phyloP scores from a whole-genome alignment of 1,140 invertebrate genomes.

The Drosophila watanabei region DNA sequence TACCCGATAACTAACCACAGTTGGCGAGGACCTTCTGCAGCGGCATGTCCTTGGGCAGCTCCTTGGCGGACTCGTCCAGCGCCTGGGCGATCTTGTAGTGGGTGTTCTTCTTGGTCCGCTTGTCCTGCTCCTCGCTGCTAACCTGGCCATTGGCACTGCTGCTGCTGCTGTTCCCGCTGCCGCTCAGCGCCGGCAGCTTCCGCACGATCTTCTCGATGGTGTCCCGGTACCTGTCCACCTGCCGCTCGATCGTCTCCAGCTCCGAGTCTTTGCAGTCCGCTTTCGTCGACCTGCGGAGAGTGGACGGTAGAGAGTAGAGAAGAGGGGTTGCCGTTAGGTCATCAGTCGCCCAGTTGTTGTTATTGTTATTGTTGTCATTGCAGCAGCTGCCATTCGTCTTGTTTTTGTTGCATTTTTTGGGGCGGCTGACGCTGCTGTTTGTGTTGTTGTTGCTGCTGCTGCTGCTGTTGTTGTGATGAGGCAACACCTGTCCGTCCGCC shows the following conservation, averaged over 20 bases:
- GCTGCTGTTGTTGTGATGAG: constrained; percentile 64
- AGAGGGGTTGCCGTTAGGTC: constrained; percentile 66
- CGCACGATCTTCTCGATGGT: constrained; percentile 90
- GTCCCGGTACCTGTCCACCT: constrained; percentile 94
- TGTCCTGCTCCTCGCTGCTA: constrained; percentile 90
- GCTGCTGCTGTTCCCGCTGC: constrained; percentile 49
- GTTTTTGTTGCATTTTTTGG: constrained; percentile 43
- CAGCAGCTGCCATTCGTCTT: constrained; percentile 57
- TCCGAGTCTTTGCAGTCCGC: constrained; percentile 96
- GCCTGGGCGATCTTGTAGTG: constrained; percentile 87
- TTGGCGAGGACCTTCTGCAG: constrained; percentile 87
- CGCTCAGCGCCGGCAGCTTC: constrained; percentile 86
- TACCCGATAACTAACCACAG: constrained; percentile 86
- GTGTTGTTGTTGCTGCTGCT: constrained; percentile 24
- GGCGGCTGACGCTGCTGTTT: constrained; percentile 25
- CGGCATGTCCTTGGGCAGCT: constrained; percentile 87
- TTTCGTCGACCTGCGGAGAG: constrained; percentile 87
- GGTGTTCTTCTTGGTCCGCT: constrained; percentile 88
- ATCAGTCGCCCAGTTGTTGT: constrained; percentile 50
- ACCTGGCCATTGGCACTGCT: constrained; percentile 68
- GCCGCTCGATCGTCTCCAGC: constrained; percentile 93
- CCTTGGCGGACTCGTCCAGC: constrained; percentile 87
- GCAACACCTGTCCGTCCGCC: constrained; percentile 70
- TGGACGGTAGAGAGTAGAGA: constrained; percentile 3
- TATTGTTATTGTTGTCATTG: constrained; percentile 38